A percentile compares a stretch with the other conserved stretches of the same genome.
Conservation (phyloP, 2,797 vertebrate genomes). For the Gymnodraco acuticeps region DNA sequence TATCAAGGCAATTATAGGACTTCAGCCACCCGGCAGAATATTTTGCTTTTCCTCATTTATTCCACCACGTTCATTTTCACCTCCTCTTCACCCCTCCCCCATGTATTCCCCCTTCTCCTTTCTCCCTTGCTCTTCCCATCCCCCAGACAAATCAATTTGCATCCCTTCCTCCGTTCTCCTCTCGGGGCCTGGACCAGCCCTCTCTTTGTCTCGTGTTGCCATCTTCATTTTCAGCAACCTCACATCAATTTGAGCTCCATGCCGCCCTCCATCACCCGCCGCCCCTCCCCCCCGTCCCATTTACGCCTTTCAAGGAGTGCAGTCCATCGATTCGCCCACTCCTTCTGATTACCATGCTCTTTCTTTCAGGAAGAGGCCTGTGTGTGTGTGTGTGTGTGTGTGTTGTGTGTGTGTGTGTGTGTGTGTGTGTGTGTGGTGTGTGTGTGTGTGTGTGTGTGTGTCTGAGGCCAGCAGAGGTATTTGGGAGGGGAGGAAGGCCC, state of each 20-base stretch:
- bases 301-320: constrained; percentile 54
- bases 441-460: constrained; percentile 1
- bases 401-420: not conserved
- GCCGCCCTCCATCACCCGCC: not conserved
- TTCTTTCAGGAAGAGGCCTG: constrained; percentile 59
- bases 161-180: constrained; percentile 47
- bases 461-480: constrained; percentile 33
- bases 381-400: constrained; percentile 19
- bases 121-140: constrained; percentile 43
- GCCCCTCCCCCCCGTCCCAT: constrained; percentile 5
- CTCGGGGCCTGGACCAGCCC: constrained; percentile 46
- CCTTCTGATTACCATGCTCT: constrained; percentile 66
- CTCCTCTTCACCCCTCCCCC: constrained; percentile 42
- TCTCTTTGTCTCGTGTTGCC: constrained; percentile 64
- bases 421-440: not conserved
- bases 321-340: constrained; percentile 57
- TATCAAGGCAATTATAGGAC: not conserved
- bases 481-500: constrained; percentile 9
- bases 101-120: constrained; percentile 39
- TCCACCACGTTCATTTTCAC: constrained; percentile 46
- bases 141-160: constrained; percentile 70
- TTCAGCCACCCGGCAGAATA: constrained; percentile 7
- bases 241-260: constrained; percentile 61
- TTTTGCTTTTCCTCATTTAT: constrained; percentile 6
- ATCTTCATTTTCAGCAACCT: constrained; percentile 74